Evolutionary conservation across 2,888 invertebrate species (phyloP), one percentile per base, ranked within the genome.

Genomic region (Neoaliturus tenellus): DNA sequence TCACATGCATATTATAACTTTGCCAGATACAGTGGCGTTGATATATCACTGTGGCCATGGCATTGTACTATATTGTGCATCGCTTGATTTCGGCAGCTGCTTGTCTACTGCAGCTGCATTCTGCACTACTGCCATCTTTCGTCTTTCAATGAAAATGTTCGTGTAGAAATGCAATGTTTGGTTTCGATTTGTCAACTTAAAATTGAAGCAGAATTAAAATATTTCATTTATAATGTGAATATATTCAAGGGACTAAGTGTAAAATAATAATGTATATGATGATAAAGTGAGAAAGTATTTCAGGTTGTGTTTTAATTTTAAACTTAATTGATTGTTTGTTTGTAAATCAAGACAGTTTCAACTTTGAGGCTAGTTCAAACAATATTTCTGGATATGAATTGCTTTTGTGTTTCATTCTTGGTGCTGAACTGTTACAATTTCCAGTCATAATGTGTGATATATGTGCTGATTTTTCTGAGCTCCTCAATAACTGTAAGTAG

Each of bases 391-490:
- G 51, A 51, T 62, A 28, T 31, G 62, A 62, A 31, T 62, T 62
- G 4, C 31, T 28, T 51, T 20, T 23, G 31, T 10, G 14, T 8
- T n/a, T 5, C 12, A 28, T 28, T 23, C 28, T 31, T 31, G 62
- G 31, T 62, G 10, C 51, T 23, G 14, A 3, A 23, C 51, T 23
- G 12, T 62, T 31, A 62, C 1, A 4, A 55, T 33, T 78, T 33
- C 20, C 0, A 55, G 35, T 33, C 78, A 73, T 71, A 17, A 96
- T 96, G 97, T 98, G 98, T 95, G 98, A 98, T 95, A 96, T 96
- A 92, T 98, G 98, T 93, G 95, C 96, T 91, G 97, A 98, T 92
- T 96, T 98, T 93, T 94, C 97, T 92, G 96, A 96, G 93, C 95
- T 98, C 92, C 94, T 98, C 91, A 94, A 96, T 90, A 94, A 94